Evolutionary conservation across 2,113 vertebrate species (phyloP), one percentile per base, ranked within the genome.

Genomic region (Eptatretus burgeri): DNA sequence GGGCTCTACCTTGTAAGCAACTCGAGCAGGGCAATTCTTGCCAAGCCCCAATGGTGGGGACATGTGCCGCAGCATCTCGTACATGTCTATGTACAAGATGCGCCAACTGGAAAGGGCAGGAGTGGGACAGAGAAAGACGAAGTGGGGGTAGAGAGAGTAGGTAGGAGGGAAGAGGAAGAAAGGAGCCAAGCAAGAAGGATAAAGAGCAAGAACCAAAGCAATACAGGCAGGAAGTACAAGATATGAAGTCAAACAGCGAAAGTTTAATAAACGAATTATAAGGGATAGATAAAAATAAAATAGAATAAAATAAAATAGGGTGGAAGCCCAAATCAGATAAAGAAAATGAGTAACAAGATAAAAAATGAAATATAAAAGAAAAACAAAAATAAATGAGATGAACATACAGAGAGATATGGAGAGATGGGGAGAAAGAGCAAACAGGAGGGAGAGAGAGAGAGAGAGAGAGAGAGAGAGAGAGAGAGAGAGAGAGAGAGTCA

Each of bases 21-120:
- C 56, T 60, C 56, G n/a, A n/a, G n/a, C 56, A n/a, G 56, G 56
- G 56, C 56, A 60, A 19, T 19, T n/a, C 12, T 19, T 60, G 56
- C 56, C 56, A n/a, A 60, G 56, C 56, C 56, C 53, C 56, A 19
- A n/a, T n/a, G 56, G 56, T 11, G 56, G 56, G 10, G 19, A 19
- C n/a, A 60, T 60, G 56, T n/a, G 16, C 19, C 56, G n/a, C 56
- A 60, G 19, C 56, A 60, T 19, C n/a, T 19, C 16, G 19, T 60
- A 60, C 56, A 60, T 60, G n/a, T 60, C 56, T 60, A n/a, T 19
- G 19, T 60, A 60, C 16, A 19, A 19, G 56, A 60, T 60, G 16
- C 56, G n/a, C n/a, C 56, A 9, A 19, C 56, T 60, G 27, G 7
- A 41, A 41, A 41, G 27, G 27, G 27, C 27, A 41, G 27, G 27